Evolutionary conservation across 2,797 vertebrate species (phyloP), one percentile per base, ranked within the genome.

Genomic region (Pseudochirops corinnae): DNA sequence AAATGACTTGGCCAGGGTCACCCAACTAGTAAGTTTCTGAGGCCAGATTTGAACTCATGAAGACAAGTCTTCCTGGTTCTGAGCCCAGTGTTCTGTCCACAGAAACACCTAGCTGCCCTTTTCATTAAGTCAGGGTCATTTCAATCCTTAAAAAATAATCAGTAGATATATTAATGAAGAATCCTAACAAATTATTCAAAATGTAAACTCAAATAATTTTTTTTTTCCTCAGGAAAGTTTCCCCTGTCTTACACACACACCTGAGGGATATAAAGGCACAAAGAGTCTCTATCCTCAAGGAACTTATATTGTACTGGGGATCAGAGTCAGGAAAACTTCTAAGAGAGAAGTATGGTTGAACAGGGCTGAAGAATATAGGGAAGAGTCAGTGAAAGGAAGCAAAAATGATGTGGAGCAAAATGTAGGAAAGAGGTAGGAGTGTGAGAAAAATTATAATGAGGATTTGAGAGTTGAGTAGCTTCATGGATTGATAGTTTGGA

Each of bases 91-190:
- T 1, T 28, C 7, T 82, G 7, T 56, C 24, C 11, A 92, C 12
- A 26, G 82, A 97, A 92, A 31, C 29, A 93, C 96, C 55, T 21
- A n/a, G 5, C 33, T n/a, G 60, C 14, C 5, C 33, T 67, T 3
- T 67, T 67, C 4, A 60, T 92, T 96, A 56, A 56, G 2, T 29
- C 26, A 93, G 52, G 4, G 94, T 90, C 58, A 0, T 91, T 94
- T 96, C 97, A 97, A 98, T 96, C 94, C 96, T 96, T 95, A 97
- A 97, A 95, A 95, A 97, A 97, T 96, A 96, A 95, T 98, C 95
- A 96, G 82, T 46, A 39, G 67, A 90, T 92, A 57, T n/a, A 21
- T 74, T 74, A 7, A 74, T 74, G n/a, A 39, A 74, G n/a, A 39
- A 39, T 74, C 5, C 5, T 21, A n/a, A 74, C 33, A 74, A 74